Evolutionary conservation across 2,888 invertebrate species (phyloP), one percentile per base, ranked within the genome.

Genomic region (Agrochola macilenta): DNA sequence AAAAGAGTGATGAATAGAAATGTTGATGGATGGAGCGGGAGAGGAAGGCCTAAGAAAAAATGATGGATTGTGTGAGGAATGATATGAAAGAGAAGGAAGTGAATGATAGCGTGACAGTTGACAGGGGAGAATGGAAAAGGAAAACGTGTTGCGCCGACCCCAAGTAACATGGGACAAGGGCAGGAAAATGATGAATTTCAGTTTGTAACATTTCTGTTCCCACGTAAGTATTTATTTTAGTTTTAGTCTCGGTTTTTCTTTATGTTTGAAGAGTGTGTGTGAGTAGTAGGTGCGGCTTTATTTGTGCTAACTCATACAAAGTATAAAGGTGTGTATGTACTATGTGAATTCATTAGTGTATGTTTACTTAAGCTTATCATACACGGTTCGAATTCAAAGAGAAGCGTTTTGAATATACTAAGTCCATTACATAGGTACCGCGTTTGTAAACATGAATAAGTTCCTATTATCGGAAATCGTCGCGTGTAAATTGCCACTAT

Each of bases 401-500:
- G 54, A 68, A 70, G 30, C 65, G 43, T 72, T 65, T 58, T 57
- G 39, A 73, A 73, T 83, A 64, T 81, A 63, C 49, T 52, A 30
- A 61, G 69, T 58, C 52, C 65, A 69, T 69, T 58, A 71, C 58
- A 65, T 58, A 26, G 26, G 43, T 43, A 64, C 30, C 39, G 46
- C 39, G 17, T 64, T 58, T 78, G 77, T 83, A 65, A 73, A 85
- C 69, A 74, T 70, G 76, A 72, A 76, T 85, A 83, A 63, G 63
- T 77, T 74, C 52, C 70, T 72, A 83, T 85, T 82, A 82, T 80
- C 77, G 69, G 74, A 75, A 84, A 83, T 76, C 74, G 65, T 83
- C 78, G 78, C 87, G 87, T 83, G 79, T 79, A 77, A 87, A 87
- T 81, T 79, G 76, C 72, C 73, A 77, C 69, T 83, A 76, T 78